phyloP scores from a whole-genome alignment of 2,113 vertebrate species.

The Podarcis raffonei region DNA sequence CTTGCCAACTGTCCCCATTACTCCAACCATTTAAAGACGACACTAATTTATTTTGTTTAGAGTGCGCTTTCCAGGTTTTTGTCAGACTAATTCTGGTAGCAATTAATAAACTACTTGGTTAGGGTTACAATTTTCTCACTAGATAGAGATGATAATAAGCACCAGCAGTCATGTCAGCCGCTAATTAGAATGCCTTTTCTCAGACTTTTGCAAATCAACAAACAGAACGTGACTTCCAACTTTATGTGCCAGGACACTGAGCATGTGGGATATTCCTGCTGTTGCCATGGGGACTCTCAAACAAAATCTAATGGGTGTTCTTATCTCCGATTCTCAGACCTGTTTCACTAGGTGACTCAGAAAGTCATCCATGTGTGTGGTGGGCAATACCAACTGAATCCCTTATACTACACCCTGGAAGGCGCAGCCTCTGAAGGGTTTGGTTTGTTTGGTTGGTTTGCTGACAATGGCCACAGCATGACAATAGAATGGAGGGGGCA shows the following conservation, averaged over 20 bases:
- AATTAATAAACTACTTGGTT: conserved; percentile 3
- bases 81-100: background rate
- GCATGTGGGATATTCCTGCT: background rate
- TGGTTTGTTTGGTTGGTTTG: too few relatives aligned
- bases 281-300: background rate
- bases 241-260: background rate
- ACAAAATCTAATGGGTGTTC: background rate
- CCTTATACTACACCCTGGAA: background rate
- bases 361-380: background rate
- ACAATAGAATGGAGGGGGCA: too few relatives aligned
- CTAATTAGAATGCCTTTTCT: background rate
- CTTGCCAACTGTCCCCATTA: background rate
- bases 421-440: too few relatives aligned
- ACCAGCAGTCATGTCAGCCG: background rate
- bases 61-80: background rate
- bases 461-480: too few relatives aligned
- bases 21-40: background rate
- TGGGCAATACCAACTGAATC: background rate
- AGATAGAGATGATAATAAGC: background rate
- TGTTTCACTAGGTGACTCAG: background rate
- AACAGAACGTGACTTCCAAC: background rate
- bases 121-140: background rate
- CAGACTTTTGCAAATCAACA: background rate
- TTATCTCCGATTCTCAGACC: background rate
- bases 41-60: background rate